phyloP scores from a whole-genome alignment of 2,113 vertebrate species.

The Gracilinanus agilis region DNA sequence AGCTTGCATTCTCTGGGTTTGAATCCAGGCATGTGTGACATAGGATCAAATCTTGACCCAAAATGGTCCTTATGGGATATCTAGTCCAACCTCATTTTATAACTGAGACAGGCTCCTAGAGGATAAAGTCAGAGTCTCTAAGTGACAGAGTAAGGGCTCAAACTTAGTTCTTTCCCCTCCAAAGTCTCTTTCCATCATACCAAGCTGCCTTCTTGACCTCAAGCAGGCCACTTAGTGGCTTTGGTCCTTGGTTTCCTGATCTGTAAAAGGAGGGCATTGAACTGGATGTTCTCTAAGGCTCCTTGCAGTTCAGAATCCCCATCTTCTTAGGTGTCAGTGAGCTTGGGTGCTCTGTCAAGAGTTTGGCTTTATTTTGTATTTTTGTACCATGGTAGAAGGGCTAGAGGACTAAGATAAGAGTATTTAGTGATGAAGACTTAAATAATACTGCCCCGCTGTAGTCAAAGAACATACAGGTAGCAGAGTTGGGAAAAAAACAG shows the following conservation, averaged over 20 bases:
- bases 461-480: too few relatives aligned
- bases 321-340: neutral
- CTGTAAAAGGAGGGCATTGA: neutral
- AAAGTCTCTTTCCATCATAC: neutral
- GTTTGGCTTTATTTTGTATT: neutral
- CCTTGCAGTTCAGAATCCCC: neutral
- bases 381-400: too few relatives aligned
- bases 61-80: too few relatives aligned
- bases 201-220: neutral
- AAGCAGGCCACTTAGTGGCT: neutral
- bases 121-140: too few relatives aligned
- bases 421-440: neutral
- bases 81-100: too few relatives aligned
- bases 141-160: too few relatives aligned
- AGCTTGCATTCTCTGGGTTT: neutral
- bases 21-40: too few relatives aligned
- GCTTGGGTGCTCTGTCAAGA: neutral
- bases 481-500: neutral
- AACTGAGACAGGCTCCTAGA: too few relatives aligned
- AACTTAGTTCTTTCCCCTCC: neutral
- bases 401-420: neutral
- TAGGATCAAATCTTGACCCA: too few relatives aligned
- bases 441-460: too few relatives aligned
- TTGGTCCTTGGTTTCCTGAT: neutral
- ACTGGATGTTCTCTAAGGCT: neutral